Base-by-base conservation (phyloP, 2,888 invertebrate species). In the Campoletis raptor region DNA sequence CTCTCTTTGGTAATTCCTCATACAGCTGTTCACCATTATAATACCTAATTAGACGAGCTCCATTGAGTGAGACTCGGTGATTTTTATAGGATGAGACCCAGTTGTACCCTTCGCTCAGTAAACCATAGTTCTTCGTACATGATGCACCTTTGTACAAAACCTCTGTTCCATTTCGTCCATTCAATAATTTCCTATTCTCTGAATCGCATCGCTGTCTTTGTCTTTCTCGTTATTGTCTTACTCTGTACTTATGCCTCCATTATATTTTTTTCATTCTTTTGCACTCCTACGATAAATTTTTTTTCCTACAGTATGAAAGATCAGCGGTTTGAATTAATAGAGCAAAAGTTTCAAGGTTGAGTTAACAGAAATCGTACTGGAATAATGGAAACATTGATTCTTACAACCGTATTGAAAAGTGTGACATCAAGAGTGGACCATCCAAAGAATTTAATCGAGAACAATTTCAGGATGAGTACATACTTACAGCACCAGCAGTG, bases 31-130 rank as follows among this genome's bases (percentile, higher is more conserved):
- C 85, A 90, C 88, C 90, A 91, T 92, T 92, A 92, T 92, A 93
- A 93, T 92, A 92, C 89, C 92, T 92, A 92, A 92, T 92, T 93
- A 91, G 90, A 88, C 64, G 48, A 76, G 30, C 66, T 66, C 48
- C 48, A 30, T 57, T 69, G 76, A 57, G 64, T n/a, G 76, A 72
- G 57, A 45, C 81, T 73, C 81, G 54, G 42, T 76, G 52, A 81
- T 77, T 85, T 69, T 81, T 66, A 8, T 30, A 30, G 61, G 9
- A 18, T 30, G 61, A 70, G 57, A 74, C n/a, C 36, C 52, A 72
- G 21, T 54, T 74, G 12, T 24, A 15, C 57, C 21, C 21, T 57
- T 40, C 10, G 21, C 10, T 21, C 21, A 21, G 40, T 40, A 74
- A 24, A 52, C 73, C 73, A 74, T 54, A 30, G 30, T n/a, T 36